Percentiles rank a stretch among this genome's conserved stretches.
phyloP scores from a whole-genome alignment of 1,140 invertebrate genomes.

The Carposina sasakii region DNA sequence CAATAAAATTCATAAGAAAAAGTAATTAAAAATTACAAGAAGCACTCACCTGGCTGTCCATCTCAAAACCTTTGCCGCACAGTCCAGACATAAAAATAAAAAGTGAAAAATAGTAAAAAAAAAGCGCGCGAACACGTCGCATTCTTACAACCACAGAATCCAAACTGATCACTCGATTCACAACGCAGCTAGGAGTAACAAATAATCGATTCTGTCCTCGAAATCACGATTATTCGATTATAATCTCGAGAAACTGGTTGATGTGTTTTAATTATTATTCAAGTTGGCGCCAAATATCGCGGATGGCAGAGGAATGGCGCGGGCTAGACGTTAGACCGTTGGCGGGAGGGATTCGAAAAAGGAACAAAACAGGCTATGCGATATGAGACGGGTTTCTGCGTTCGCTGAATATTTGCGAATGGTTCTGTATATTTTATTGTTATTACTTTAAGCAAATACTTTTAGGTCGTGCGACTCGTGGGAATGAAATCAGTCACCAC shows the following conservation, averaged over 20 bases:
- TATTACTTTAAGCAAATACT: no score
- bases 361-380: no score
- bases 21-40: constrained; percentile 1
- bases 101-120: constrained; percentile 20
- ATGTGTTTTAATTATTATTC: constrained; percentile 13
- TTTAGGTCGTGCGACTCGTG: no score
- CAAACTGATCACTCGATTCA: constrained; percentile 40
- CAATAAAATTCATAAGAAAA: not conserved
- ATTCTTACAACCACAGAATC: constrained; percentile 43
- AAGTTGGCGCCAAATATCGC: constrained; percentile 44
- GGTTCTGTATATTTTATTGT: constrained; percentile 9
- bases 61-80: not conserved
- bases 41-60: not conserved
- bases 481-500: no score
- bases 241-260: constrained; percentile 51
- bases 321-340: constrained; percentile 48
- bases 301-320: no score
- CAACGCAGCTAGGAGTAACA: constrained; percentile 5
- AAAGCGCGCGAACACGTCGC: constrained; percentile 37
- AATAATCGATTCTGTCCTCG: constrained; percentile 43
- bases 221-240: constrained; percentile 43
- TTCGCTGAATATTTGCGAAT: no score
- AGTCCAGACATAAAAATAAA: not conserved
- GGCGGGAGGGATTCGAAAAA: constrained; percentile 59
- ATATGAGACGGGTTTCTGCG: no score